Evolutionary conservation across 2,797 vertebrate species (phyloP), one percentile per base, ranked within the genome.

Genomic region (Parotocinclus haroldoi): DNA sequence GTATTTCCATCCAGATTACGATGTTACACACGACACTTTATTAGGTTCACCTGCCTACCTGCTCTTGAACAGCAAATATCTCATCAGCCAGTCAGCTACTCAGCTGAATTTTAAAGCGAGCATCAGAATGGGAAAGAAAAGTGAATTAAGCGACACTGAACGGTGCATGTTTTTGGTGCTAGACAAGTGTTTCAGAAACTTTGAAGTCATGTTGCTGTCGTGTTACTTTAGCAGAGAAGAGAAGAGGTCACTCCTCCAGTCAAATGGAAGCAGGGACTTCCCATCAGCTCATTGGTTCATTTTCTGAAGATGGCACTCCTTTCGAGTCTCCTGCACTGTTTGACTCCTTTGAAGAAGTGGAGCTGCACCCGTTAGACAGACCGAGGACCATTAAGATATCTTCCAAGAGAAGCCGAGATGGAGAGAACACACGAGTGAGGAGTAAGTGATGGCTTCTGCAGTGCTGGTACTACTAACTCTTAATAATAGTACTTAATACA

Each of bases 321-420:
- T 79, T 81, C 17, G 83, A 87, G 66, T 77, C 80, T 0, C 78
- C 82, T 0, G 76, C 59, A 0, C 68, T 82, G 3, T 87, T 87
- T 6, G 85, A 87, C 75, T 85, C 83, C 0, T 87, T 85, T 16
- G 83, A 88, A 51, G 86, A 86, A 53, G 78, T 81, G 54, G 85
- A 86, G 36, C 50, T 83, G 19, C 83, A 78, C 56, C 79, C 81
- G 8, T 52, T 77, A 19, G 83, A 87, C 11, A 72, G 66, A 45
- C 76, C 78, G 38, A 77, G 74, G 40, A 59, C 49, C 39, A 75
- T 76, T 11, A 86, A 84, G 71, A 79, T 58, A 58, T 74, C 77
- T 50, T 75, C 79, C 65, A 88, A 85, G 80, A 79, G 81, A 72
- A 83, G 57, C 66, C 73, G 85, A n/a, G 86, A 87, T 0, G 83